phyloP scores from a whole-genome alignment of 2,888 invertebrate species.

The Polydrusus tereticollis region DNA sequence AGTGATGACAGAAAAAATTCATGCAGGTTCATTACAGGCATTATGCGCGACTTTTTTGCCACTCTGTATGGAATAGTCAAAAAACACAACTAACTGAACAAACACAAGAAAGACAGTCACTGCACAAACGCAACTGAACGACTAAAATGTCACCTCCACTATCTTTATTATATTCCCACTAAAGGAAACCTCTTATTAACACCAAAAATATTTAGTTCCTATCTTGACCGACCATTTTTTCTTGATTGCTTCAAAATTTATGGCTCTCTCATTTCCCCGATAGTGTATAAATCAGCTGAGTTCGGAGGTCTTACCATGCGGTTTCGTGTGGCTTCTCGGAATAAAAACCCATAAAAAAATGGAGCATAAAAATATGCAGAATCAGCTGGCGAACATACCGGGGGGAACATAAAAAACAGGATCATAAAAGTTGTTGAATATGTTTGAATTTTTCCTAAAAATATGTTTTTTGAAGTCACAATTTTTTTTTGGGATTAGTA shows the following conservation, averaged over 20 bases:
- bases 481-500: too few relatives aligned
- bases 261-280: constrained; percentile 1
- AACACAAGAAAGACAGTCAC: too few relatives aligned
- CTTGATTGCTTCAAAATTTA: constrained; percentile 15
- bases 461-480: too few relatives aligned
- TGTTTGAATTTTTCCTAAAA: too few relatives aligned
- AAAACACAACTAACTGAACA: too few relatives aligned
- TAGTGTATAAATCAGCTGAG: constrained; percentile 13
- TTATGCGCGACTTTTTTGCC: too few relatives aligned
- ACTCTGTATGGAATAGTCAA: too few relatives aligned
- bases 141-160: background rate
- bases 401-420: background rate
- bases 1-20: too few relatives aligned
- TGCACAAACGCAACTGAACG: too few relatives aligned
- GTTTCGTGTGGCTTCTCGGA: constrained; percentile 2
- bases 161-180: background rate
- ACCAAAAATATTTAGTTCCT: constrained; percentile 4
- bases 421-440: background rate
- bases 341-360: constrained; percentile 16
- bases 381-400: background rate
- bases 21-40: too few relatives aligned
- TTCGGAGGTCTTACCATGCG: constrained; percentile 7
- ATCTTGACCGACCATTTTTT: background rate
- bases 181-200: constrained; percentile 15
- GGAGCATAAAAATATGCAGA: background rate